phyloP scores from a whole-genome alignment of 2,888 invertebrate genomes.

The Nezara viridula region DNA sequence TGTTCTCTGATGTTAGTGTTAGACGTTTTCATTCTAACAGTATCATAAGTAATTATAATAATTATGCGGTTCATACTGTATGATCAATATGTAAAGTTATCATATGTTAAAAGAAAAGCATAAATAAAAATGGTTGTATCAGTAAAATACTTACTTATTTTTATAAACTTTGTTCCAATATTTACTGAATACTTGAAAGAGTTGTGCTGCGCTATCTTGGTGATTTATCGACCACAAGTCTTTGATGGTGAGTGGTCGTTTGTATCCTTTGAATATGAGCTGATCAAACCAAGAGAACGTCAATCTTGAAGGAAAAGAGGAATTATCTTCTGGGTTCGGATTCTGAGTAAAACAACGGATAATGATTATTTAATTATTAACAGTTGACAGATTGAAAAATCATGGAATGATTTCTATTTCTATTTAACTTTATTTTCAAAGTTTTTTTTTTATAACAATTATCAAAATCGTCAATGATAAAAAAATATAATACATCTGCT shows the following conservation, averaged over 20 bases:
- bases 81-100: too few species aligned
- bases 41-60: too few species aligned
- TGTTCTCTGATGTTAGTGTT: too few species aligned
- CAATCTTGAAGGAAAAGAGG: slow-evolving; percentile 64
- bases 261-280: slow-evolving; percentile 71
- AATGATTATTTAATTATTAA: neutral
- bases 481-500: too few species aligned
- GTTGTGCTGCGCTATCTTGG: slow-evolving; percentile 60
- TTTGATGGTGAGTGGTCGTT: slow-evolving; percentile 70
- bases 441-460: too few species aligned
- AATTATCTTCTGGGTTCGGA: slow-evolving; percentile 63
- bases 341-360: slow-evolving; percentile 59
- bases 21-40: too few species aligned
- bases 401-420: too few species aligned
- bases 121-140: neutral
- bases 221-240: slow-evolving; percentile 73
- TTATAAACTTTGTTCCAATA: slow-evolving; percentile 61
- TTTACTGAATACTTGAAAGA: slow-evolving; percentile 63
- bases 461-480: too few species aligned
- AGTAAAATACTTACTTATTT: slow-evolving; percentile 53
- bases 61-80: too few species aligned
- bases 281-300: slow-evolving; percentile 74
- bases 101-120: too few species aligned
- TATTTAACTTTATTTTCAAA: too few species aligned
- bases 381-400: too few species aligned